A percentile compares a stretch with the other conserved stretches of the same genome.
Conservation (phyloP, 2,113 vertebrate species). For the Castor canadensis region DNA sequence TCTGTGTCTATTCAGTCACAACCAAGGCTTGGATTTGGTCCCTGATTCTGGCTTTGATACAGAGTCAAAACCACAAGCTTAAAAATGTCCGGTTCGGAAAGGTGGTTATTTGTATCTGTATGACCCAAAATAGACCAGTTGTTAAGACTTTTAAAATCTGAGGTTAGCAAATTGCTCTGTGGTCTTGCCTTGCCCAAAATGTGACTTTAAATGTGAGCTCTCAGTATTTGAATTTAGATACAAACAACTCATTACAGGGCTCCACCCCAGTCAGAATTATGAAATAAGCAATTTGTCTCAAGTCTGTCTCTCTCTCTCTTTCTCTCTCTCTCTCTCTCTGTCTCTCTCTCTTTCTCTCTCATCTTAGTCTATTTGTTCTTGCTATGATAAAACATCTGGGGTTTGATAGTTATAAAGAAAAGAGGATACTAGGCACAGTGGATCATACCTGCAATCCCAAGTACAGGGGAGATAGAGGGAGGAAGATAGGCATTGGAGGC, state of each 20-base stretch:
- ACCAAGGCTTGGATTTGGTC: neutral
- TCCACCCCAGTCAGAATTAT: neutral
- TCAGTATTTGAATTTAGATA: neutral
- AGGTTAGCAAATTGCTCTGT: conserved; percentile 35
- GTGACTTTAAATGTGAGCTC: conserved; percentile 21
- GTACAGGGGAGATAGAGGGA: no score
- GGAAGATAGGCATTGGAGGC: no score
- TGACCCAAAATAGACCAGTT: conserved; percentile 39
- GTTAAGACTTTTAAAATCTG: conserved; percentile 24
- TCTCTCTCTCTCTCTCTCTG: neutral
- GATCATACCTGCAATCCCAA: no score
- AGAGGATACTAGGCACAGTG: no score
- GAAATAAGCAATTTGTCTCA: conserved; percentile 32
- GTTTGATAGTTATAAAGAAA: neutral
- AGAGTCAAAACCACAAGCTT: conserved; percentile 37
- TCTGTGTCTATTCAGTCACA: neutral
- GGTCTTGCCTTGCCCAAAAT: conserved; percentile 24
- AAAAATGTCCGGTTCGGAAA: conserved; percentile 13
- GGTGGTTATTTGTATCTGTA: conserved; percentile 3
- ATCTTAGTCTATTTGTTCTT: neutral
- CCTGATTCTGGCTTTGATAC: neutral
- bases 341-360: neutral
- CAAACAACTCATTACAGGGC: neutral
- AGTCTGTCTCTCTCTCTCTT: neutral
- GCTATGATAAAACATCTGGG: neutral